A percentile compares a stretch with the other conserved stretches of the same genome.
phyloP scores from a whole-genome alignment of 2,888 invertebrate species.

The Mongoloraphidia duomilia region DNA sequence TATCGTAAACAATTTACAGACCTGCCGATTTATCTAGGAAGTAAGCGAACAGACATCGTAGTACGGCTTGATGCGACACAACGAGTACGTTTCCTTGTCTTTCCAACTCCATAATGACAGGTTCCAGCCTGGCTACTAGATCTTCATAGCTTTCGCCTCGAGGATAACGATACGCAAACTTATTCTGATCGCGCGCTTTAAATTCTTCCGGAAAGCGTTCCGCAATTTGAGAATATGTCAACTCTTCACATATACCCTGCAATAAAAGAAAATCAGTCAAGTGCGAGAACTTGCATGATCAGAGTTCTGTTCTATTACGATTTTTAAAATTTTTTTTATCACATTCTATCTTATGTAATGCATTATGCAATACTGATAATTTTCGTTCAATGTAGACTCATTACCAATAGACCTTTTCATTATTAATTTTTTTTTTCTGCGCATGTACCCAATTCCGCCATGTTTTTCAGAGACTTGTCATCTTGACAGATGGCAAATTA shows the following conservation, averaged over 20 bases:
- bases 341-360: background rate
- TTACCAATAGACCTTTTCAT: no score
- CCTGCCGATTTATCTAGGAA: slow-evolving; percentile 91
- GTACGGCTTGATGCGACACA: slow-evolving; percentile 92
- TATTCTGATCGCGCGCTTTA: slow-evolving; percentile 87
- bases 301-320: background rate
- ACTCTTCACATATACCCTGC: slow-evolving; percentile 96
- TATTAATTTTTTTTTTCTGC: no score
- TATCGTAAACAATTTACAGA: slow-evolving; percentile 25
- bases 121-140: slow-evolving; percentile 91
- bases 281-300: background rate
- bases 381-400: no score
- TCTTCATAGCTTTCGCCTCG: slow-evolving; percentile 96
- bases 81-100: slow-evolving; percentile 91
- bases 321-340: slow-evolving; percentile 1
- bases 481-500: no score
- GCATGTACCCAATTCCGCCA: no score
- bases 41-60: slow-evolving; percentile 91
- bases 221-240: slow-evolving; percentile 96
- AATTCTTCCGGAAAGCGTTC: slow-evolving; percentile 91
- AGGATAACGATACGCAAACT: slow-evolving; percentile 88
- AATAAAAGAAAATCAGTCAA: slow-evolving; percentile 15
- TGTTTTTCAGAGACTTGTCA: no score
- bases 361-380: no score
- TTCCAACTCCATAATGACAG: slow-evolving; percentile 98